Percentiles rank a stretch among this genome's conserved stretches.
Evolutionary conservation across 2,113 vertebrate genomes (phyloP).

Genomic region (Pithys albifrons): DNA sequence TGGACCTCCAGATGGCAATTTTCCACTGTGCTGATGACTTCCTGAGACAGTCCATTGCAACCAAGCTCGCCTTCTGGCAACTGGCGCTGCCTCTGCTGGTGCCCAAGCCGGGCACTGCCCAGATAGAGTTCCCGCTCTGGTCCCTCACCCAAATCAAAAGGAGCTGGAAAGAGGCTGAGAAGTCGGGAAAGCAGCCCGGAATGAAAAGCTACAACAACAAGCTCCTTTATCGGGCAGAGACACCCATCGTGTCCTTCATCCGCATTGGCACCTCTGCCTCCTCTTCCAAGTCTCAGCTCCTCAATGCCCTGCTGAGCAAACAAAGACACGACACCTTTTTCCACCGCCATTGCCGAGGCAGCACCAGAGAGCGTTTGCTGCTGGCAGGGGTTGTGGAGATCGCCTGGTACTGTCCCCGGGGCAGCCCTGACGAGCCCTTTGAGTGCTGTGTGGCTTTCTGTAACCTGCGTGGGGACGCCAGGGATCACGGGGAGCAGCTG

Average conservation of each 20-base stretch:
- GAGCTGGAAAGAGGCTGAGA: constrained; percentile 64
- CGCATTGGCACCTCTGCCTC: constrained; percentile 71
- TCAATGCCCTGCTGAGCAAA: constrained; percentile 74
- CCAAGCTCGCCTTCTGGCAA: constrained; percentile 79
- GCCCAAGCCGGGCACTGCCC: constrained; percentile 49
- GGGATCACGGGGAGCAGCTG: constrained; percentile 31
- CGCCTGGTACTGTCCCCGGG: constrained; percentile 79
- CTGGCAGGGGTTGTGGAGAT: constrained; percentile 79
- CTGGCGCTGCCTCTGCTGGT: constrained; percentile 78
- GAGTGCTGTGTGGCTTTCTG: constrained; percentile 72
- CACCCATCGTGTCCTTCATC: constrained; percentile 74
- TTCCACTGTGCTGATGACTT: constrained; percentile 73
- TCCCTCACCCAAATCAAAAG: constrained; percentile 74
- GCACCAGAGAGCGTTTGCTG: constrained; percentile 63
- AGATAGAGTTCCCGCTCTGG: constrained; percentile 74
- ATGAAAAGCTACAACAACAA: constrained; percentile 47
- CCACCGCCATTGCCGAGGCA: constrained; percentile 70
- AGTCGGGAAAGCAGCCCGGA: background rate
- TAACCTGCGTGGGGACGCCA: constrained; percentile 76
- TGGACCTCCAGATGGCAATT: constrained; percentile 80
- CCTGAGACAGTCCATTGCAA: no score
- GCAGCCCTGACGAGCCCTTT: constrained; percentile 57
- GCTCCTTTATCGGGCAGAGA: constrained; percentile 62
- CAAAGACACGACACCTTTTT: constrained; percentile 72
- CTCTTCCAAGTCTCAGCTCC: constrained; percentile 79